Evolutionary conservation across 1,140 invertebrate species (phyloP), one percentile per base, ranked within the genome.

Genomic region (Tetramorium simillimum): DNA sequence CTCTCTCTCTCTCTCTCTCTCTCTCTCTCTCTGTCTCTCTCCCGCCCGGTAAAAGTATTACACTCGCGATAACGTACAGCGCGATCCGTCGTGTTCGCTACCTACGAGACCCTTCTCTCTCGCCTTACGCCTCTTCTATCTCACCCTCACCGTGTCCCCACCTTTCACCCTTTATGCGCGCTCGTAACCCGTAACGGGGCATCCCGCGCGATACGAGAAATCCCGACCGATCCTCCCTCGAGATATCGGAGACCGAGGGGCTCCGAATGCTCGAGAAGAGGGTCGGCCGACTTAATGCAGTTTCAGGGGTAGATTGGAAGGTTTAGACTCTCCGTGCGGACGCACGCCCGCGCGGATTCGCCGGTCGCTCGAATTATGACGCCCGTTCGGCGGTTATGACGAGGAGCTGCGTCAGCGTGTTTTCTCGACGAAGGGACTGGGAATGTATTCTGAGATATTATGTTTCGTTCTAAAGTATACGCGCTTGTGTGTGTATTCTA

Each of bases 41-140:
- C 18, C n/a, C 10, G 3, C 53, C 7, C 33, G 6, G 75, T 16
- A 77, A 77, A 77, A 77, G 46, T 56, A 58, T 75, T 75, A 89
- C 75, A 86, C 81, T 88, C 37, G 82, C 63, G 89, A 90, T 90
- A 90, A 88, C 89, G 86, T 90, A 86, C 88, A 73, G 62, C 80
- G 77, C 67, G 51, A 58, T 70, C 58, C 88, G 46, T 33, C 69
- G 33, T 81, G 67, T 86, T 86, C 72, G 78, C 73, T 73, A 72
- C 73, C 85, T 78, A 77, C 80, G 53, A 69, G 53, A 63, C 58
- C 88, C 67, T 88, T 72, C 56, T 67, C 67, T 67, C 73, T 77
- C 77, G 70, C 75, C 89, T 86, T 82, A 77, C 65, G 72, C 76
- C 63, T 53, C 10, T 53, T 51, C 77, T 81, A 58, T 70, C 63